Evolutionary conservation across 1,140 invertebrate genomes (phyloP), one percentile per base, ranked within the genome.

Genomic region (Temnothorax longispinosus): DNA sequence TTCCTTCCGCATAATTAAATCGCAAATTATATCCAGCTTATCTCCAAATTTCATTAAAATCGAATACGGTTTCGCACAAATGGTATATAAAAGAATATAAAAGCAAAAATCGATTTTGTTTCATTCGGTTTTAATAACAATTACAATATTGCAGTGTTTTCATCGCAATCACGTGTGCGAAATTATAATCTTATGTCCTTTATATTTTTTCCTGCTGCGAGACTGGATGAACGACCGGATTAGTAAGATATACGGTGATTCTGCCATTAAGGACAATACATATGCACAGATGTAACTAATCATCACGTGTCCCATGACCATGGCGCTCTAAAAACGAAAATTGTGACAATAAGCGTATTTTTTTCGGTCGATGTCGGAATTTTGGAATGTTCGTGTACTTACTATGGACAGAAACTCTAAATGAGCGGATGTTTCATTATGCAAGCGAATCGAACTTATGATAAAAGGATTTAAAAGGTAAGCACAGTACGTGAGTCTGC

Each of bases 401-500:
- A 95, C 95, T n/a, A 88, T 90, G 54, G 85, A 77, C 32, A 94
- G 35, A n/a, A 93, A 77, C 47, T 95, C 94, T 1, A 94, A 32
- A 60, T 93, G 93, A 0, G 69, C 0, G 0, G 90, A 3, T 0
- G 90, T 88, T 80, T 93, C 92, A 32, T 86, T 87, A 6, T 81
- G 15, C 44, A 81, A 10, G 21, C 8, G 93, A 44, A 94, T 76
- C 0, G 92, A 93, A 89, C 87, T 90, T 85, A 95, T 93, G 6
- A 95, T 52, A 21, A 96, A 91, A 7, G 96, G 96, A 92, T 96
- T 96, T 15, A 96, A n/a, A 0, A 96, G 92, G 91, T 96, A 96
- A 52, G 94, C 94, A 69, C 95, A 95, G 65, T 95, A 96, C 0
- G 96, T 95, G 50, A 96, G 86, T 91, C 94, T 94, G 72, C 96